A percentile compares a stretch with the other conserved stretches of the same genome.
Conservation (phyloP, 2,113 vertebrate genomes). For the Scomber scombrus region DNA sequence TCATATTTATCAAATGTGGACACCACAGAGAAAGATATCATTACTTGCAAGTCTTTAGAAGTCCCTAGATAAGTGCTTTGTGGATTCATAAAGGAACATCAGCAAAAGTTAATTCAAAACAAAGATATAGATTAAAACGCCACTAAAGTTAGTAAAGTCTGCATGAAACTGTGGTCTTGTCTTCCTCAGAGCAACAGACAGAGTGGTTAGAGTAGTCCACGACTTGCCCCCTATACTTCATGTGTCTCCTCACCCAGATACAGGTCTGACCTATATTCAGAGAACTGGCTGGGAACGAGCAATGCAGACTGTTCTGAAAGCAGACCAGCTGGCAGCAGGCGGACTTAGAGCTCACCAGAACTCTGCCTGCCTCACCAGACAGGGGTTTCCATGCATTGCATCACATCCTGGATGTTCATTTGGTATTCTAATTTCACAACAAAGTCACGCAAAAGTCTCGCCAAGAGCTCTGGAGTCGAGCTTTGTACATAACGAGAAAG, state of each 20-base stretch:
- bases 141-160: background rate
- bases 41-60: background rate
- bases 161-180: background rate
- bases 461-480: background rate
- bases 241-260: constrained; percentile 67
- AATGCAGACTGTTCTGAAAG: constrained; percentile 56
- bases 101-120: background rate
- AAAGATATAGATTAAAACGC: background rate
- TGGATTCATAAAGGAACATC: constrained; percentile 5
- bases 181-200: constrained; percentile 20
- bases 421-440: constrained; percentile 59
- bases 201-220: constrained; percentile 50
- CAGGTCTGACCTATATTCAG: constrained; percentile 78
- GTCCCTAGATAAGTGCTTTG: background rate
- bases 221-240: constrained; percentile 33
- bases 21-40: background rate
- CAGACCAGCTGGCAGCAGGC: constrained; percentile 70
- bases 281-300: constrained; percentile 51
- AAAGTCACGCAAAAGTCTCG: constrained; percentile 23
- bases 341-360: constrained; percentile 54
- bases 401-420: constrained; percentile 70
- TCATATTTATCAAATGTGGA: too few relatives aligned
- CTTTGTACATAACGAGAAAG: background rate
- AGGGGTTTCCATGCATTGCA: constrained; percentile 72
- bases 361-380: constrained; percentile 62